These are phyloP conservation scores for Lepidurus packardi DNA, from an alignment of 1,140 invertebrate genomes.

Conservation along the genomic window DNA sequence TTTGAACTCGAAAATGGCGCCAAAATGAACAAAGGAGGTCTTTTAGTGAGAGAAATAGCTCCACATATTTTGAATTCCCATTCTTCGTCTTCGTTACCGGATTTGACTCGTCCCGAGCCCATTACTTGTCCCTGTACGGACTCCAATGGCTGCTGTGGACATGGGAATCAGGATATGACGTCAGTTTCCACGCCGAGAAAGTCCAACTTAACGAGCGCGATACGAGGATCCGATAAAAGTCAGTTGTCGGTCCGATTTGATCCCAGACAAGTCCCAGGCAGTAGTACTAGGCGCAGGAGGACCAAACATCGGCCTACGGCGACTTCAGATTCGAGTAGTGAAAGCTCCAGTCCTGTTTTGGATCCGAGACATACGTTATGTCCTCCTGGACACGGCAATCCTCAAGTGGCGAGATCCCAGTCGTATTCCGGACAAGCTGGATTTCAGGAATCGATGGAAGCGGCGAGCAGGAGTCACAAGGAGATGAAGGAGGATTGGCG, in stretches of 20 bases:
- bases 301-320: not conserved
- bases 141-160: constrained; percentile 36
- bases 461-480: not conserved
- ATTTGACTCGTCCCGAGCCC: constrained; percentile 47
- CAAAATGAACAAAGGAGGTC: not conserved
- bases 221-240: constrained; percentile 37
- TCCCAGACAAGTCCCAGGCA: constrained; percentile 29
- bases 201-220: constrained; percentile 34
- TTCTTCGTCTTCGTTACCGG: constrained; percentile 54
- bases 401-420: constrained; percentile 27
- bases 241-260: constrained; percentile 58
- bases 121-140: constrained; percentile 36
- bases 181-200: constrained; percentile 32
- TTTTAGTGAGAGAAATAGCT: not conserved
- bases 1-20: not conserved
- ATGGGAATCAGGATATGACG: constrained; percentile 27
- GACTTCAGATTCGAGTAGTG: constrained; percentile 36
- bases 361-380: not conserved
- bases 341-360: constrained; percentile 40
- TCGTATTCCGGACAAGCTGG: constrained; percentile 30
- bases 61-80: not conserved
- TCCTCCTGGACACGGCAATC: not conserved
- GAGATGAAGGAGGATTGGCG: constrained; percentile 23
- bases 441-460: not conserved
- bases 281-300: constrained; percentile 37